Evolutionary conservation across 2,888 invertebrate genomes (phyloP).

Genomic region (Eucriotettix oculatus): DNA sequence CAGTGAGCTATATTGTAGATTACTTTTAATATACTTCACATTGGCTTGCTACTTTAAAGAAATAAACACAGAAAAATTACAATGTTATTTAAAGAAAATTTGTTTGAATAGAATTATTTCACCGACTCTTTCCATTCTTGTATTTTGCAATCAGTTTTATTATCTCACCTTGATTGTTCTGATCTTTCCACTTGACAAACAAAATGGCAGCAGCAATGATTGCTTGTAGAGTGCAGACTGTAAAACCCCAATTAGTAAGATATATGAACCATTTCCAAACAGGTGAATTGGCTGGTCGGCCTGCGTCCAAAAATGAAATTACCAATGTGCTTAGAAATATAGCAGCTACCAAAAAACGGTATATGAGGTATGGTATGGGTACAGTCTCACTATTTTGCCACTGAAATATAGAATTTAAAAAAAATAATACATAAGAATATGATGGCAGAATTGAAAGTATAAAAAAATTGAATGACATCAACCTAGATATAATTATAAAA

Average conservation of each 20-base stretch:
- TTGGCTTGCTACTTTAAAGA: too few species aligned
- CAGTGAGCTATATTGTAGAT: too few species aligned
- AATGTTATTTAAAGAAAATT: too few species aligned
- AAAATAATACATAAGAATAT: neutral
- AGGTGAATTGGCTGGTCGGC: slow-evolving; percentile 24
- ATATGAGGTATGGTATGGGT: slow-evolving; percentile 28
- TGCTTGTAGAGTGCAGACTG: slow-evolving; percentile 39
- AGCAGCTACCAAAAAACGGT: slow-evolving; percentile 39
- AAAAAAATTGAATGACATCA: neutral
- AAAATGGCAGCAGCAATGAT: too few species aligned
- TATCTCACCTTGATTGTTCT: too few species aligned
- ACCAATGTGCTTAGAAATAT: slow-evolving; percentile 27
- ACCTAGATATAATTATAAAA: too few species aligned
- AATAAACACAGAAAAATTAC: too few species aligned
- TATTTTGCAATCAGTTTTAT: too few species aligned
- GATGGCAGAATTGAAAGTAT: neutral
- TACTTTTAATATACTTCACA: too few species aligned
- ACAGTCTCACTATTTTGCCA: slow-evolving; percentile 38
- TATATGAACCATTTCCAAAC: slow-evolving; percentile 47
- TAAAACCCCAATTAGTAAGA: slow-evolving; percentile 56
- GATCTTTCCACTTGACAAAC: too few species aligned
- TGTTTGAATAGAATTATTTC: too few species aligned
- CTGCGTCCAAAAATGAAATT: slow-evolving; percentile 23
- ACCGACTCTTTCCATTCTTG: too few species aligned
- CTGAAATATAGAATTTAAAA: slow-evolving; percentile 24